These are phyloP conservation scores for Glandiceps talaboti DNA, from an alignment of 53 echinoderm and acorn worm genomes.

Conservation along the genomic window DNA sequence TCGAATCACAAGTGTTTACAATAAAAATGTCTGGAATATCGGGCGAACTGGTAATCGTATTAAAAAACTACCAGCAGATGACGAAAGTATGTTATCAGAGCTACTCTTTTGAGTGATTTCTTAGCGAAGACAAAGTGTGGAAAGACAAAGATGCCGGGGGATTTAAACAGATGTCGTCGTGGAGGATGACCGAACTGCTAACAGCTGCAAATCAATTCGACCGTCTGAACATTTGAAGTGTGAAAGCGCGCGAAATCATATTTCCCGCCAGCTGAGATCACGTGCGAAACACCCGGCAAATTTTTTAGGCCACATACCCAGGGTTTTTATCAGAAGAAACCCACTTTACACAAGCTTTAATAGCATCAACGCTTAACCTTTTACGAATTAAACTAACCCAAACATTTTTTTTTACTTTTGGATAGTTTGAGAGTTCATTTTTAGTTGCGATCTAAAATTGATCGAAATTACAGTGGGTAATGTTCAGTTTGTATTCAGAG, in stretches of 20 bases:
- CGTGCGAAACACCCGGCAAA: background rate
- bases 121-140: background rate
- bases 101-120: background rate
- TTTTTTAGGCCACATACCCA: background rate
- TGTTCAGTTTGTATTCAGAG: too few species aligned
- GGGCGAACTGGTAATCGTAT: background rate
- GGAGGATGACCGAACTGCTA: background rate
- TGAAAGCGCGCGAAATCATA: background rate
- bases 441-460: too few species aligned
- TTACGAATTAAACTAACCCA: too few species aligned
- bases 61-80: background rate
- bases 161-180: background rate
- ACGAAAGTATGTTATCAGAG: background rate
- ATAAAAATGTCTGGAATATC: background rate
- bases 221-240: background rate
- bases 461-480: too few species aligned
- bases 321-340: too few species aligned
- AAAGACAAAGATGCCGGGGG: background rate
- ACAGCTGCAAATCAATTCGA: background rate
- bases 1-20: background rate
- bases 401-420: too few species aligned
- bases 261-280: background rate
- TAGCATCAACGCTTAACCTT: too few species aligned
- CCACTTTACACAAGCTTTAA: too few species aligned
- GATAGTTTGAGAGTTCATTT: too few species aligned